phyloP scores from a whole-genome alignment of 2,113 vertebrate species.

The Neofelis nebulosa region DNA sequence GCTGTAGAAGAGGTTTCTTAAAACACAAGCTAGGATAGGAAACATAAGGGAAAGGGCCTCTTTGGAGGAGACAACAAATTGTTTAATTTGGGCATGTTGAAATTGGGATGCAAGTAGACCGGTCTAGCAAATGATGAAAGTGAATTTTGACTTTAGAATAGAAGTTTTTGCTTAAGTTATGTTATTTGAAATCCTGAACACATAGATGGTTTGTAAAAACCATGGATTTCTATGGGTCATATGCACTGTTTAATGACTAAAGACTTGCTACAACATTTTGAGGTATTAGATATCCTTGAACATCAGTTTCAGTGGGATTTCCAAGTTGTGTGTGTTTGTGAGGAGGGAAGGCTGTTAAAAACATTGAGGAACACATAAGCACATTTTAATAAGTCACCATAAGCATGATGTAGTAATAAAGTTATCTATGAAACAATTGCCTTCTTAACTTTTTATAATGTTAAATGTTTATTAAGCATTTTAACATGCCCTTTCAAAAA shows the following conservation, averaged over 20 bases:
- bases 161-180: neutral
- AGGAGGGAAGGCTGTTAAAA: neutral
- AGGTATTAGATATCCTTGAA: neutral
- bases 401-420: neutral
- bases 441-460: neutral
- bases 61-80: neutral
- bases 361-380: neutral
- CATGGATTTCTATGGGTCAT: neutral
- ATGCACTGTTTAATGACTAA: neutral
- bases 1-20: neutral
- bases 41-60: neutral
- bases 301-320: neutral
- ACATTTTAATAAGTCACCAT: neutral
- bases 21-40: neutral
- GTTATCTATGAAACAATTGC: neutral
- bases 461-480: neutral
- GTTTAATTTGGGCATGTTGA: neutral
- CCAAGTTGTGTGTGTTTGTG: neutral
- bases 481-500: neutral
- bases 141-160: neutral
- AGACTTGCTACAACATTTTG: neutral
- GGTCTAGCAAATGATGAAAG: neutral
- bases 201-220: neutral
- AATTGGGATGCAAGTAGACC: neutral
- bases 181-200: neutral